Base-by-base conservation (phyloP, 1,140 invertebrate genomes). In the Cydia strobilella region DNA sequence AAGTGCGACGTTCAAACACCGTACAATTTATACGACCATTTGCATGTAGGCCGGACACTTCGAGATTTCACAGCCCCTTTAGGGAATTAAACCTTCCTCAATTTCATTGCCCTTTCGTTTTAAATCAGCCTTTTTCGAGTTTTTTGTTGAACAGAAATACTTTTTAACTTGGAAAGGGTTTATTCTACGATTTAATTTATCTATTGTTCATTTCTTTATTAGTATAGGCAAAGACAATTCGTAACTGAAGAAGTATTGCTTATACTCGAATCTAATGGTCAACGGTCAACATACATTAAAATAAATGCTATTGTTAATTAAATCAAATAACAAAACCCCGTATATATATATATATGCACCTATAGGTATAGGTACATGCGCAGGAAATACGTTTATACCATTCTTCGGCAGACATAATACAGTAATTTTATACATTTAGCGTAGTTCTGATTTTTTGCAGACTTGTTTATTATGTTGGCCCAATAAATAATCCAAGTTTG, bases 11-110 rank as follows among this genome's bases (percentile, higher is more conserved):
- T 39, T 69, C 65, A 69, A 69, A 69, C 35, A 45, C 71, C 39
- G 45, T 72, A 72, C 51, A 72, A 72, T 72, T 72, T 45, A 72
- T 72, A 72, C 71, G 45, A 51, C 71, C 71, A 72, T 72, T 72
- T 72, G 71, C 71, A 72, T 51, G 71, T 48, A 51, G 42, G 71
- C 45, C 71, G 45, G 71, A 31, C 71, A 72, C 71, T 51, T 45
- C 12, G 71, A 20, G 71, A 51, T 69, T 69, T 69, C 42, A 72
- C 42, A 45, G 71, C 45, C 45, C 71, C 71, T 72, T 72, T 72
- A 51, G 35, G 42, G 45, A 72, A 72, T 72, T 72, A 51, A 72
- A 69, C 42, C 35, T 69, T 72, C 13, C 15, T 45, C 45, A 51
- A 48, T 72, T 72, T 72, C 51, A 72, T 72, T 72, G 42, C 71